Conservation (phyloP, 2,888 invertebrate genomes). For the Philonicus albiceps region DNA sequence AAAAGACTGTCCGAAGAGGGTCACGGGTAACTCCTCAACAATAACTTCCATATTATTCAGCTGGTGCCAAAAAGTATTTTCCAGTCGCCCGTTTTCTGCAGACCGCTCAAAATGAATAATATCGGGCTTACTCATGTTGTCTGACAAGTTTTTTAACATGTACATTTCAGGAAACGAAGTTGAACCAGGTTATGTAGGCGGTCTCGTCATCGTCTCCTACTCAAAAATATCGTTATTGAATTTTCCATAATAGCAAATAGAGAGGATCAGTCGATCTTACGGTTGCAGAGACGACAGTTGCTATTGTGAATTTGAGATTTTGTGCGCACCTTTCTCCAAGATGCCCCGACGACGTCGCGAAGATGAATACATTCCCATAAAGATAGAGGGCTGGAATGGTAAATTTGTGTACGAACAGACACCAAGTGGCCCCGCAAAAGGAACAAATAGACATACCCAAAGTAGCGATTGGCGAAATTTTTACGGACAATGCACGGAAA, state of each 20-base stretch:
- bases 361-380: conserved; percentile 61
- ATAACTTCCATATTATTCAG: not conserved
- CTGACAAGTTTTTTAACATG: conserved; percentile 8
- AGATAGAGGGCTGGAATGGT: conserved; percentile 63
- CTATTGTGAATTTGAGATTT: not conserved
- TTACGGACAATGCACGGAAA: conserved; percentile 58
- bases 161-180: conserved; percentile 4
- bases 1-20: not conserved
- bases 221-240: not conserved
- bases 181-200: not conserved
- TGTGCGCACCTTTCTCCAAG: conserved; percentile 35
- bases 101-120: not conserved
- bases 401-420: conserved; percentile 53
- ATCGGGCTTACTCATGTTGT: not conserved
- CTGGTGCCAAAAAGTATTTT: not conserved
- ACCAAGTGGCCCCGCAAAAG: conserved; percentile 57
- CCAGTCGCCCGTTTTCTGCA: not conserved
- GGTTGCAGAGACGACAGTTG: not conserved
- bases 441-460: conserved; percentile 54
- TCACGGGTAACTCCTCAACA: conserved; percentile 14
- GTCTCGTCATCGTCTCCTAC: not conserved
- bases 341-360: conserved; percentile 56
- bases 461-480: conserved; percentile 60
- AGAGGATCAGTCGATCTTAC: not conserved
- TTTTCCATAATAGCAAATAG: not conserved